phyloP scores from a whole-genome alignment of 2,797 vertebrate genomes.

The Nannoperca obscura region DNA sequence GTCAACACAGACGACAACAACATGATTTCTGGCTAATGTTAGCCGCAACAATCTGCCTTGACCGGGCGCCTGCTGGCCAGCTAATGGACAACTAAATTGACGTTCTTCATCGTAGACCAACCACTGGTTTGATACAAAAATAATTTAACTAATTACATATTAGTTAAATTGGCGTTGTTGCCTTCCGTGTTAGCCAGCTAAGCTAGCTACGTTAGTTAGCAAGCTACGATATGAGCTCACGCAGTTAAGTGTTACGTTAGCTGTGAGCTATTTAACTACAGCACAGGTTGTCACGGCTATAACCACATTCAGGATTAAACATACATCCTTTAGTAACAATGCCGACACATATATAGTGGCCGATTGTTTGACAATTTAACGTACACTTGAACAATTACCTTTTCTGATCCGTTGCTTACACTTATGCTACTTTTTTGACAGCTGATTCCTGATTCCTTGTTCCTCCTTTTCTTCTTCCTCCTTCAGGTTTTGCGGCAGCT shows the following conservation, averaged over 20 bases:
- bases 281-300: background rate
- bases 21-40: conserved; percentile 36
- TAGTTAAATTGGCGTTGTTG: conserved; percentile 16
- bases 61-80: background rate
- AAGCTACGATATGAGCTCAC: conserved; percentile 46
- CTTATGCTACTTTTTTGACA: conserved; percentile 76
- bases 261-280: conserved; percentile 18
- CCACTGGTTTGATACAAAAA: rapidly evolving
- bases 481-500: background rate
- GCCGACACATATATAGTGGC: rapidly evolving
- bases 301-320: background rate
- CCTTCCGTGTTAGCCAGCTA: conserved; percentile 40
- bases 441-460: conserved; percentile 76
- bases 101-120: rapidly evolving
- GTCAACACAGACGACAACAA: conserved; percentile 58
- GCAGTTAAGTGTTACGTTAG: conserved; percentile 55
- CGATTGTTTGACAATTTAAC: background rate
- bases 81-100: background rate
- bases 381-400: conserved; percentile 47
- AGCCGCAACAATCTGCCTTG: background rate
- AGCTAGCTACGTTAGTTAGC: conserved; percentile 53
- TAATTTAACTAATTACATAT: background rate
- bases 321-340: rapidly evolving
- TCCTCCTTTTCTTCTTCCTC: conserved; percentile 25
- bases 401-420: conserved; percentile 49